A percentile compares a stretch with the other conserved stretches of the same genome.
These are phyloP conservation scores for Drosophila punjabiensis DNA, from an alignment of 1,140 invertebrate genomes.

Conservation along the genomic window DNA sequence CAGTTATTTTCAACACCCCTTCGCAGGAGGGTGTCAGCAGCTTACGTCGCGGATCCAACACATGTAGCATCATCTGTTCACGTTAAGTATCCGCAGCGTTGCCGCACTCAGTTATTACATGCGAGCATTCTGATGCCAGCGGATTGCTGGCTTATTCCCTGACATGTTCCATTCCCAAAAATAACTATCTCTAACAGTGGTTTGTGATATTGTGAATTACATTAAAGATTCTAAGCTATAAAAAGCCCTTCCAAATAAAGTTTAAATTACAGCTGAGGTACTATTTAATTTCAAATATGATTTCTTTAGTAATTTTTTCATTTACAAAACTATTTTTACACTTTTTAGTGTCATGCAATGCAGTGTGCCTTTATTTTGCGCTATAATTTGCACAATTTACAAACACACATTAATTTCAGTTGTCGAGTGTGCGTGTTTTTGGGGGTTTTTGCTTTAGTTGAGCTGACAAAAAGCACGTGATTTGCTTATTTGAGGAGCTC, in stretches of 20 bases:
- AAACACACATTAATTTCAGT: constrained; percentile 62
- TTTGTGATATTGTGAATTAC: background rate
- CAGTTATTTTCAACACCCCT: constrained; percentile 38
- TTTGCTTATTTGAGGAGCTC: constrained; percentile 65
- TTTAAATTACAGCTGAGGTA: background rate
- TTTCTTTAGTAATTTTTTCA: background rate
- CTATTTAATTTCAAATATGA: background rate
- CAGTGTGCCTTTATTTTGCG: constrained; percentile 25
- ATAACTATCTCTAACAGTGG: constrained; percentile 18
- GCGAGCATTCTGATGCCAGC: constrained; percentile 35
- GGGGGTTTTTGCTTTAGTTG: constrained; percentile 52
- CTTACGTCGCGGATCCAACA: constrained; percentile 45
- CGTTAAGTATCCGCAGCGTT: constrained; percentile 63
- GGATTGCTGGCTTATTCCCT: constrained; percentile 54
- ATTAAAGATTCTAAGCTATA: background rate
- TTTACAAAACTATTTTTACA: background rate
- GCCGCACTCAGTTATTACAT: constrained; percentile 49
- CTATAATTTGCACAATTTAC: constrained; percentile 51
- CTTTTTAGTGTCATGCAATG: background rate
- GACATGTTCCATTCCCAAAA: constrained; percentile 25
- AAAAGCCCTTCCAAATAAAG: background rate
- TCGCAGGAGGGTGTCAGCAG: constrained; percentile 33
- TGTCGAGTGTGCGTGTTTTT: constrained; percentile 27
- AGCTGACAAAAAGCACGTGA: constrained; percentile 68
- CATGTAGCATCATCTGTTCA: constrained; percentile 63